A percentile compares a stretch with the other conserved stretches of the same genome.
Evolutionary conservation across 2,888 invertebrate species (phyloP).

Genomic region (Ectropis crepuscularia): DNA sequence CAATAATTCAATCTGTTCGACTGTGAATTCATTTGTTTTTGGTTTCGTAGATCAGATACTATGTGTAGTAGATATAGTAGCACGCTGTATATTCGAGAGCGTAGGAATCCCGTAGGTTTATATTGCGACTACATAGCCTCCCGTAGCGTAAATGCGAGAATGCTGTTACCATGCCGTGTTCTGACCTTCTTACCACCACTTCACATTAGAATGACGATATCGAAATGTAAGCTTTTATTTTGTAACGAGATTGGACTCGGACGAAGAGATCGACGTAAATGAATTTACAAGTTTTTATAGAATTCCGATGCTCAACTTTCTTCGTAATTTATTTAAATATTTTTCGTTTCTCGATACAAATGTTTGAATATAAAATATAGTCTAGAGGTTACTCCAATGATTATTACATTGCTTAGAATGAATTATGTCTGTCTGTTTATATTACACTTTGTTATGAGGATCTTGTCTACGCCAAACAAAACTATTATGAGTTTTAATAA

Average conservation of each 20-base stretch:
- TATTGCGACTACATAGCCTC: constrained; percentile 37
- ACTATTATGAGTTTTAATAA: too few species aligned
- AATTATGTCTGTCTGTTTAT: too few species aligned
- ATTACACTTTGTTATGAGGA: too few species aligned
- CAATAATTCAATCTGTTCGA: too few species aligned
- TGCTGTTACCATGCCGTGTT: constrained; percentile 55
- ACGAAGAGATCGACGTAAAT: background rate
- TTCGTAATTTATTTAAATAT: background rate
- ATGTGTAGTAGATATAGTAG: background rate
- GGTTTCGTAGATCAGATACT: too few species aligned
- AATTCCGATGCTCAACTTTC: background rate
- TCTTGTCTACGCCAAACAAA: too few species aligned
- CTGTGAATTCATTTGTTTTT: too few species aligned
- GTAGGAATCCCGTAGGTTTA: constrained; percentile 33
- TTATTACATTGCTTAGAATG: too few species aligned
- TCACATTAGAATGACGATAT: constrained; percentile 9
- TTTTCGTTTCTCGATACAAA: background rate
- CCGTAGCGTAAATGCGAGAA: constrained; percentile 63
- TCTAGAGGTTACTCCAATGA: too few species aligned
- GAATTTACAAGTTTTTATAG: background rate
- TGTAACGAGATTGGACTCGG: background rate
- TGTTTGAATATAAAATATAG: background rate
- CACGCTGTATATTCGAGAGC: constrained; percentile 23
- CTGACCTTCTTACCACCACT: constrained; percentile 45
- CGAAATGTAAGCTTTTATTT: constrained; percentile 14